phyloP scores from a whole-genome alignment of 2,797 vertebrate species.

The Thalassophryne amazonica region DNA sequence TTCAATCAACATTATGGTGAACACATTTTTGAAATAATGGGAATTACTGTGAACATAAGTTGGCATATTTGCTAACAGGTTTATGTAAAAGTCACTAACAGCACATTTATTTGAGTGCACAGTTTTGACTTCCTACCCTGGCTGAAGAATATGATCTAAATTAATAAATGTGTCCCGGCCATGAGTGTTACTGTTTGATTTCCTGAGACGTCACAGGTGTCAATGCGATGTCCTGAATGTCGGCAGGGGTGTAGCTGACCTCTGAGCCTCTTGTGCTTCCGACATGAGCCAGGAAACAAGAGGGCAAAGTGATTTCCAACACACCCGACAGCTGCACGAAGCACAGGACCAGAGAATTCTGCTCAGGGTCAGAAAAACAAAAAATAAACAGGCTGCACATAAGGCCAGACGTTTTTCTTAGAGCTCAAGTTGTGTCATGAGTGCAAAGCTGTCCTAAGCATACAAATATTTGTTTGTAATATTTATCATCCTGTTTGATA shows the following conservation, averaged over 20 bases:
- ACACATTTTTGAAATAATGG: no score
- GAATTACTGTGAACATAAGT: no score
- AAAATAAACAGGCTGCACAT: conserved; percentile 4
- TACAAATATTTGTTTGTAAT: neutral
- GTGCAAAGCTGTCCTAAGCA: neutral
- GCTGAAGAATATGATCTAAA: no score
- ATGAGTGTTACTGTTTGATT: conserved; percentile 15
- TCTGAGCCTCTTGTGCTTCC: conserved; percentile 56
- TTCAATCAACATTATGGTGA: no score
- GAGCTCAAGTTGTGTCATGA: neutral
- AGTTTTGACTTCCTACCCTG: no score
- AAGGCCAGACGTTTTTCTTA: neutral
- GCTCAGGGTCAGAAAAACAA: conserved; percentile 20
- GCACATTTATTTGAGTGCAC: no score
- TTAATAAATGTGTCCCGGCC: neutral
- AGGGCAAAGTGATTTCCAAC: conserved; percentile 76
- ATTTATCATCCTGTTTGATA: neutral
- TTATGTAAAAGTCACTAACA: no score
- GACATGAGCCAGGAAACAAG: conserved; percentile 39
- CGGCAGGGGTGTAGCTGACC: conserved; percentile 75
- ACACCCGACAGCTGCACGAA: conserved; percentile 79
- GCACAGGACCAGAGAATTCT: conserved; percentile 84
- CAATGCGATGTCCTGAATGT: conserved; percentile 77
- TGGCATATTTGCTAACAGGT: no score
- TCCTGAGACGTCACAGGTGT: conserved; percentile 27